Evolutionary conservation across 2,888 invertebrate species (phyloP), one percentile per base, ranked within the genome.

Genomic region (Nectonema munidae): DNA sequence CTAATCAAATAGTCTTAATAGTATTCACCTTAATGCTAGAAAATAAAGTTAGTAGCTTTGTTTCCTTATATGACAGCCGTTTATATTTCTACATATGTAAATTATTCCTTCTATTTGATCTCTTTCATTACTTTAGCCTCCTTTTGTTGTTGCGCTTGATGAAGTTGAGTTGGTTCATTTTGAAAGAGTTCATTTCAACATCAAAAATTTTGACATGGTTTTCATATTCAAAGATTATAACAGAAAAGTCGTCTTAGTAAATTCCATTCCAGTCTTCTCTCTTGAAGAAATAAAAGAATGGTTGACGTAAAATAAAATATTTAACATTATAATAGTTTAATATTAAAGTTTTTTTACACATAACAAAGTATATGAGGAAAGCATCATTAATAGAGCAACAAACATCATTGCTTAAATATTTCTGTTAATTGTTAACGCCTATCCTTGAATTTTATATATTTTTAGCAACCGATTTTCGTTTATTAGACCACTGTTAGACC

Each of bases 201-300:
- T 99, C 47, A 81, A 89, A 59, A 95, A 89, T 59, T 99, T 99
- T 55, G 95, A 99, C 55, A 89, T 95, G 81, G 77, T 95, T 44
- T 89, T 95, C 52, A 76, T 99, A 37, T 95, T 89, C 55, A 99
- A 95, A 57, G 89, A 95, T 56, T 99, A 99, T 54, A 64, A 67
- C 37, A 68, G 71, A 49, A 86, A 86, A 56, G 71, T 75, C 1
- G 69, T 77, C 1, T 83, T 81, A 76, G 73, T 99, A 2, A 86
- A 83, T 53, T 81, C 89, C n/a, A 77, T 99, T 51, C 89, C 95
- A 0, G 89, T 89, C 83, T 74, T 75, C 54, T 71, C 83, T 70
- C 63, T 99, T 54, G 95, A 99, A 60, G 81, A 83, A 58, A 83
- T 95, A 2, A 99, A 99, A 58, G 89, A 95, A 56, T 89, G 89